phyloP scores from a whole-genome alignment of 2,113 vertebrate genomes.

The Anolis sagrei region DNA sequence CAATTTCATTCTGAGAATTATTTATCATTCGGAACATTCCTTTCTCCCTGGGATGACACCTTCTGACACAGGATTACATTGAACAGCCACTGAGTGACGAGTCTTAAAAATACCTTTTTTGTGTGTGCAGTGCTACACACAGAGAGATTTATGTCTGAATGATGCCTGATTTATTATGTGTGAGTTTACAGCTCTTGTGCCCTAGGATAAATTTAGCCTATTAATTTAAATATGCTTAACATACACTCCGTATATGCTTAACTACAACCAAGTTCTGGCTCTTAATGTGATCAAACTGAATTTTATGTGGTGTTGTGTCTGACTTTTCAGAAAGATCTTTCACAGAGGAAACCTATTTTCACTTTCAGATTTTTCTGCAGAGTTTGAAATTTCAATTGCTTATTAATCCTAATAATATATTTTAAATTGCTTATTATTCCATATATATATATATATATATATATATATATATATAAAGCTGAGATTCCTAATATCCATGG shows the following conservation, averaged over 20 bases:
- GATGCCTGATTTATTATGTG: not conserved
- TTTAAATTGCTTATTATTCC: too few species aligned
- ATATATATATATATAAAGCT: too few species aligned
- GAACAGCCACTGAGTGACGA: not conserved
- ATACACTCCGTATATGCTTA: too few species aligned
- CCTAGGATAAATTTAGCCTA: not conserved
- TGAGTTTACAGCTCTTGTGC: not conserved
- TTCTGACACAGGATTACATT: not conserved
- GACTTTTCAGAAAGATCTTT: not conserved
- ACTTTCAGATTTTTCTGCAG: not conserved
- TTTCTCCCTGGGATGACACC: not conserved
- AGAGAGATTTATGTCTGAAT: not conserved
- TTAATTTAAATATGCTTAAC: slow-evolving; percentile 25
- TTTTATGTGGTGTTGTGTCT: not conserved
- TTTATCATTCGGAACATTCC: slow-evolving; percentile 24
- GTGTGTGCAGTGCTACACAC: not conserved
- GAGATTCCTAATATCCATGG: not conserved
- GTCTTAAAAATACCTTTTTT: slow-evolving; percentile 2
- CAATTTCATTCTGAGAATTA: slow-evolving; percentile 10
- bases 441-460: too few species aligned
- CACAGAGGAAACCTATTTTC: not conserved
- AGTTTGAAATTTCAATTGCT: not conserved
- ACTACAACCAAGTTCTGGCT: not conserved
- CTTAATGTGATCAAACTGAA: not conserved
- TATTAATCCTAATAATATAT: not conserved